Percentiles rank a stretch among this genome's conserved stretches.
Evolutionary conservation across 2,113 vertebrate genomes (phyloP).

Genomic region (Shinisaurus crocodilurus): DNA sequence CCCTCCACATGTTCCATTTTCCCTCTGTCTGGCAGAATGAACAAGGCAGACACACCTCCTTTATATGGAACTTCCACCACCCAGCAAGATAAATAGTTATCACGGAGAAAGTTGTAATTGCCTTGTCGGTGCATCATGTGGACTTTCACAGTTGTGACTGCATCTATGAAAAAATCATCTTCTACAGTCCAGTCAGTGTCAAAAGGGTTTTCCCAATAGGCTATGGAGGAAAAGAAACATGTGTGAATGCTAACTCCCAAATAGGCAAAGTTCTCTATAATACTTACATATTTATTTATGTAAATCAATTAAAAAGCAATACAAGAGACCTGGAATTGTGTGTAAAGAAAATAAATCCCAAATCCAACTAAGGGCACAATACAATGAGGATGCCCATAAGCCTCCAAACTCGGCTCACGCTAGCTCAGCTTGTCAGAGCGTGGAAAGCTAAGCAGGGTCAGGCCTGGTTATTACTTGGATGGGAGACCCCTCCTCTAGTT

Average conservation of each 20-base stretch:
- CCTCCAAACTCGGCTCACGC: too few relatives aligned
- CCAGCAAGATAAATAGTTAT: constrained; percentile 59
- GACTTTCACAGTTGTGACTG: constrained; percentile 44
- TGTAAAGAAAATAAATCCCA: too few relatives aligned
- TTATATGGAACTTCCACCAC: constrained; percentile 83
- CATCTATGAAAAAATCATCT: constrained; percentile 58
- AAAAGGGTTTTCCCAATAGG: constrained; percentile 84
- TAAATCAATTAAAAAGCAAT: not conserved
- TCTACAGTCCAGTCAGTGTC: constrained; percentile 68
- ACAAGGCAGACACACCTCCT: constrained; percentile 79
- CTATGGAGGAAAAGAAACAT: constrained; percentile 64
- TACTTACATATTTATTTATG: not conserved
- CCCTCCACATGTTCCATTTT: constrained; percentile 78
- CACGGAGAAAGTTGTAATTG: constrained; percentile 54
- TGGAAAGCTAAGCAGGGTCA: too few relatives aligned
- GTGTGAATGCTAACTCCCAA: not conserved
- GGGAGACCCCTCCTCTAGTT: too few relatives aligned
- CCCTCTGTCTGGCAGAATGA: constrained; percentile 79
- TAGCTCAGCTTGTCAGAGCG: too few relatives aligned
- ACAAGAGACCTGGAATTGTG: not conserved
- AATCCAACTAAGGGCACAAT: too few relatives aligned
- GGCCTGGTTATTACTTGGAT: too few relatives aligned
- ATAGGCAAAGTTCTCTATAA: not conserved
- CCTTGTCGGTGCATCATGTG: constrained; percentile 53
- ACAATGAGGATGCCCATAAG: too few relatives aligned